Evolutionary conservation across 2,888 invertebrate species (phyloP).

Genomic region (Tetranychus truncatus): DNA sequence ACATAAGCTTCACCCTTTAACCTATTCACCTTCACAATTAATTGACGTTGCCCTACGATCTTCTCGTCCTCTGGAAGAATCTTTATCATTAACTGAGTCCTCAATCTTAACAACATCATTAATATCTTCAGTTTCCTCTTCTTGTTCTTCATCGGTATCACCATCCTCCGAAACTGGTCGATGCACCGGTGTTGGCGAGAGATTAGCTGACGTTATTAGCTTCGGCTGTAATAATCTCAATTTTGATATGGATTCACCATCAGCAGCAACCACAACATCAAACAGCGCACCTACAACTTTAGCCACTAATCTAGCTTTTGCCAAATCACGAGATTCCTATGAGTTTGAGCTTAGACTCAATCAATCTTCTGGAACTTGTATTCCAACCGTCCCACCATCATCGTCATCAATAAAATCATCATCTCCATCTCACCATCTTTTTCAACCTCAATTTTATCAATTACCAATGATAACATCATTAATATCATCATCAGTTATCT

Average conservation of each 20-base stretch:
- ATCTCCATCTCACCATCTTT: background rate
- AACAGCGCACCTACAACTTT: background rate
- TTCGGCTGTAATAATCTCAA: constrained; percentile 40
- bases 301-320: background rate
- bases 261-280: background rate
- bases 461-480: background rate
- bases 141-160: background rate
- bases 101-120: background rate
- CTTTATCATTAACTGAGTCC: background rate
- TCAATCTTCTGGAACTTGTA: background rate
- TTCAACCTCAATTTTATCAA: no score
- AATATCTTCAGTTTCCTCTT: background rate
- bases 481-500: no score
- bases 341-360: background rate
- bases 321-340: background rate
- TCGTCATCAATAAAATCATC: background rate
- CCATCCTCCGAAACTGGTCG: background rate
- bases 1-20: constrained; percentile 29
- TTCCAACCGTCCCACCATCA: background rate
- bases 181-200: constrained; percentile 32
- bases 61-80: background rate
- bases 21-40: constrained; percentile 21
- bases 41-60: background rate
- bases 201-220: constrained; percentile 41
- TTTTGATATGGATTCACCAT: constrained; percentile 11